Conservation (phyloP, 2,888 invertebrate genomes). For the Saturnia japonica region DNA sequence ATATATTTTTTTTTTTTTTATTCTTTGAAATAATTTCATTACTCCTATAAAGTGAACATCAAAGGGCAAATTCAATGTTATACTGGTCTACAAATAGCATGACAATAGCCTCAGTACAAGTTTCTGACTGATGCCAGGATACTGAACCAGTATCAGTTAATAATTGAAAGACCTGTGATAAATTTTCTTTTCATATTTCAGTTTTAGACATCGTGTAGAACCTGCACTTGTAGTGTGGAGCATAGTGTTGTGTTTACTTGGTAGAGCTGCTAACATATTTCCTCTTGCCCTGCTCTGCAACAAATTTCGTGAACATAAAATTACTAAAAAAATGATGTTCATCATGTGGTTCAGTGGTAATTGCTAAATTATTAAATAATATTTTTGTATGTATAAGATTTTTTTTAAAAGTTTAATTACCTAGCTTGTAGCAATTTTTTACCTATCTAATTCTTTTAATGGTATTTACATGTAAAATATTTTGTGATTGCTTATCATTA, state of each 20-base stretch:
- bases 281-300: constrained; percentile 96
- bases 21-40: too few species aligned
- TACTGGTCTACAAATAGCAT: too few species aligned
- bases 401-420: background rate
- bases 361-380: background rate
- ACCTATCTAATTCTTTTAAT: background rate
- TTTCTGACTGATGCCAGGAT: too few species aligned
- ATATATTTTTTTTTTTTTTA: too few species aligned
- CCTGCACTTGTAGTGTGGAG: constrained; percentile 97
- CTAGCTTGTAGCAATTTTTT: background rate
- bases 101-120: too few species aligned
- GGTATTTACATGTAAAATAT: background rate
- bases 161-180: too few species aligned
- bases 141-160: too few species aligned
- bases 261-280: constrained; percentile 98
- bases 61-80: too few species aligned
- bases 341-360: constrained; percentile 99
- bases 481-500: background rate
- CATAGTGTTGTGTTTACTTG: constrained; percentile 93
- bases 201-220: constrained; percentile 96
- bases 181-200: constrained; percentile 54
- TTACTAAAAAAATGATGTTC: constrained; percentile 99
- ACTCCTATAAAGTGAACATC: too few species aligned
- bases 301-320: constrained; percentile 98
- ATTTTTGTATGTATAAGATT: background rate